phyloP scores from a whole-genome alignment of 2,797 vertebrate species.

The Cuniculus paca region DNA sequence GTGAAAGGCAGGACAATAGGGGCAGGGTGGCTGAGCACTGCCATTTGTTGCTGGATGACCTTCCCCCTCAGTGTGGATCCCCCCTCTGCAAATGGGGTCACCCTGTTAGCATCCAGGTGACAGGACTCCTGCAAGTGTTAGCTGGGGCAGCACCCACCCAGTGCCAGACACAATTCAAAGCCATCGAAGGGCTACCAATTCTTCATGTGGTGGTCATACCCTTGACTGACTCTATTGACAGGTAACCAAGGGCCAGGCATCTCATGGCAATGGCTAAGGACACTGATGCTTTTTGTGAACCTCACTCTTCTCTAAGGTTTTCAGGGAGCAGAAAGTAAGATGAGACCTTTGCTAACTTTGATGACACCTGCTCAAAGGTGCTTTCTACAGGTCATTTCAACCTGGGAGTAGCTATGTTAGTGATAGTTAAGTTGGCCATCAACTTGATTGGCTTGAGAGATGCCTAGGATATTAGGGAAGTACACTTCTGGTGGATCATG shows the following conservation, averaged over 20 bases:
- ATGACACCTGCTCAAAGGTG: neutral
- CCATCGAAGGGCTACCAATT: neutral
- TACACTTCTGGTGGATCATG: neutral
- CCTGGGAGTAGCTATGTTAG: neutral
- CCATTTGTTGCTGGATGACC: neutral
- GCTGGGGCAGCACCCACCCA: neutral
- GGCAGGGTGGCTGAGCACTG: neutral
- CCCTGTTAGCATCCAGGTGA: neutral
- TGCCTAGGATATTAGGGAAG: neutral
- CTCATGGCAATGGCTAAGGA: neutral
- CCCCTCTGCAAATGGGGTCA: neutral
- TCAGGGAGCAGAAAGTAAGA: accelerated
- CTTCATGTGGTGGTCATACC: accelerated
- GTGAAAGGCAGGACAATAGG: neutral
- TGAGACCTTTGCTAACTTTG: neutral
- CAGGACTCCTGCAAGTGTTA: neutral
- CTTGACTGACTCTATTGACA: neutral
- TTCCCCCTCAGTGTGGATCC: neutral
- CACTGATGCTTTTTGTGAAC: accelerated
- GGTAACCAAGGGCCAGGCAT: no score
- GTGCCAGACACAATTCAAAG: neutral
- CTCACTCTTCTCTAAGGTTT: neutral
- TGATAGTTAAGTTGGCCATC: neutral
- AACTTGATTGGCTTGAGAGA: neutral
- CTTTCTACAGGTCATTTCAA: neutral